Percentiles rank a stretch among this genome's conserved stretches.
Conservation (phyloP, 2,797 vertebrate species). For the Parauchenoglanis ngamensis region DNA sequence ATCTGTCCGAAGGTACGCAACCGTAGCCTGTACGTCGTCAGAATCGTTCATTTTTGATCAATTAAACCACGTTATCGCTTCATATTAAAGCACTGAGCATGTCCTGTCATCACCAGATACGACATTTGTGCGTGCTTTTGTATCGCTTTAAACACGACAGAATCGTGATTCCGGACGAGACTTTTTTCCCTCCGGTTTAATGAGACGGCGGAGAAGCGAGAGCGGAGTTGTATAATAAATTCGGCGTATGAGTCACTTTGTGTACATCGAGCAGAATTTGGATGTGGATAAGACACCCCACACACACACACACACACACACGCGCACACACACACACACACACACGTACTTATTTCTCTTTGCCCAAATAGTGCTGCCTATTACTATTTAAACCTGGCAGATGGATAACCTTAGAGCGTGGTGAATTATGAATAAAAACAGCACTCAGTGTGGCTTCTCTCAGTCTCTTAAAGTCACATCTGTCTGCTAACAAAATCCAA, state of each 20-base stretch:
- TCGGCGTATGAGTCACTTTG: neutral
- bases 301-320: slow-evolving; percentile 15
- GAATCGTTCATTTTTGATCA: neutral
- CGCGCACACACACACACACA: neutral
- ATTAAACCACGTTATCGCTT: neutral
- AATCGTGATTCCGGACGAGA: neutral
- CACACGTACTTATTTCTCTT: neutral
- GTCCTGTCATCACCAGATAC: too few relatives aligned
- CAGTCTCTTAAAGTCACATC: slow-evolving; percentile 38
- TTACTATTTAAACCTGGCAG: neutral
- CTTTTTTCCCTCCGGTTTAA: neutral
- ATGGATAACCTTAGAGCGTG: slow-evolving; percentile 19
- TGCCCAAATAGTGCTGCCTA: slow-evolving; percentile 4
- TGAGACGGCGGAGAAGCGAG: neutral
- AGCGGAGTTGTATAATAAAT: neutral
- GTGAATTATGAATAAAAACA: slow-evolving; percentile 28
- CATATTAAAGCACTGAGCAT: neutral
- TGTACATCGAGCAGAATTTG: slow-evolving; percentile 6
- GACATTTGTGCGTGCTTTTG: too few relatives aligned
- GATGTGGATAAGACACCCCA: neutral
- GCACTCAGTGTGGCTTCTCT: slow-evolving; percentile 13
- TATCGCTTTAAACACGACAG: too few relatives aligned
- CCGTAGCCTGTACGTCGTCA: neutral
- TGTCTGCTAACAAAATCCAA: slow-evolving; percentile 22
- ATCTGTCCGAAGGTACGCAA: too few relatives aligned